Conservation (phyloP, 1,140 invertebrate species). For the Drosophila elegans region DNA sequence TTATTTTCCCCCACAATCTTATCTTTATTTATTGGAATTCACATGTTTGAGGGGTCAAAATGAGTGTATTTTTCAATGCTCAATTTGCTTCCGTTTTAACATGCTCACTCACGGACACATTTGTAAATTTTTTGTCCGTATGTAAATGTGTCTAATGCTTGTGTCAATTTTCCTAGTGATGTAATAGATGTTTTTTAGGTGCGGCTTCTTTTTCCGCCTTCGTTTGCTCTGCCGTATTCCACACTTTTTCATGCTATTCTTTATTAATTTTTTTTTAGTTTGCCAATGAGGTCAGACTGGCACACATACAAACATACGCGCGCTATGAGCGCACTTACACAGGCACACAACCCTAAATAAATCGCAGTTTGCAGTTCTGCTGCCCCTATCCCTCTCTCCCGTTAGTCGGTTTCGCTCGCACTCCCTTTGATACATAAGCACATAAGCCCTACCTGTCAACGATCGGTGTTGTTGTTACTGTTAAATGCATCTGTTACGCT, state of each 20-base stretch:
- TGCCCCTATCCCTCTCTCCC: not conserved
- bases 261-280: slow-evolving; percentile 37
- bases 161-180: slow-evolving; percentile 75
- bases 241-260: slow-evolving; percentile 36
- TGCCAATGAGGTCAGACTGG: slow-evolving; percentile 61
- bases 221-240: slow-evolving; percentile 26
- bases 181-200: slow-evolving; percentile 74
- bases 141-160: slow-evolving; percentile 43
- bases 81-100: slow-evolving; percentile 31
- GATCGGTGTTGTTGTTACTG: slow-evolving; percentile 31
- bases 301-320: slow-evolving; percentile 23
- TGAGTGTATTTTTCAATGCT: slow-evolving; percentile 23
- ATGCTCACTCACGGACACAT: slow-evolving; percentile 11
- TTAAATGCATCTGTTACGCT: slow-evolving; percentile 37
- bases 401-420: not conserved
- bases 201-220: slow-evolving; percentile 56
- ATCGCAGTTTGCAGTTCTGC: slow-evolving; percentile 47
- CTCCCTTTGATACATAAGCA: slow-evolving; percentile 2
- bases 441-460: slow-evolving; percentile 39
- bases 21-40: slow-evolving; percentile 16
- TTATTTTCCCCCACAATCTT: slow-evolving; percentile 6
- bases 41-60: slow-evolving; percentile 26
- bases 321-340: slow-evolving; percentile 18
- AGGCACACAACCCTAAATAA: slow-evolving; percentile 40
- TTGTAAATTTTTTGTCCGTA: slow-evolving; percentile 10